Evolutionary conservation across 2,797 vertebrate species (phyloP).

Genomic region (Acestrorhynchus altus): DNA sequence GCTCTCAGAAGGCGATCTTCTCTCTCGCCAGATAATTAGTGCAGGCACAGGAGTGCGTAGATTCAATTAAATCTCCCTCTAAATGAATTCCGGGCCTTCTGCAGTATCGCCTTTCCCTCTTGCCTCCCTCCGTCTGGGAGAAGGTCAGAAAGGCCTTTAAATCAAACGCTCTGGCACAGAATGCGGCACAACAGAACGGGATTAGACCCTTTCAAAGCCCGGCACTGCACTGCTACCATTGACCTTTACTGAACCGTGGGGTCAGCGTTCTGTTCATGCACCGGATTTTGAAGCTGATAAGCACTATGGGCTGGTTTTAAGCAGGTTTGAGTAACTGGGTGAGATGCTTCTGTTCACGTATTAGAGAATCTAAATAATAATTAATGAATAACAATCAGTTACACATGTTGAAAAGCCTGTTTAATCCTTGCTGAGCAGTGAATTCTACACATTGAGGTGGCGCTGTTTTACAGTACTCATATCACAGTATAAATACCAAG

Average conservation of each 20-base stretch:
- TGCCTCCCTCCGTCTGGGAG: conserved; percentile 11
- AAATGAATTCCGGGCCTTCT: conserved; percentile 63
- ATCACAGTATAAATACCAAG: too few species aligned
- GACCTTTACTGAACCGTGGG: conserved; percentile 36
- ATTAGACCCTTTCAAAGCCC: conserved; percentile 46
- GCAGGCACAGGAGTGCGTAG: conserved; percentile 63
- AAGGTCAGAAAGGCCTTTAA: conserved; percentile 47
- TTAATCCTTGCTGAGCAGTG: too few species aligned
- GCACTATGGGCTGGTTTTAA: background rate
- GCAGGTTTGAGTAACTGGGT: background rate
- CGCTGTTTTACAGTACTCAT: too few species aligned
- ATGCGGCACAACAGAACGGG: conserved; percentile 36
- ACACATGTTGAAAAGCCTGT: too few species aligned
- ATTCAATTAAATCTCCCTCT: conserved; percentile 61
- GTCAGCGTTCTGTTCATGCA: conserved; percentile 25
- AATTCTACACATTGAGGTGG: too few species aligned
- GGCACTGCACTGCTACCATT: conserved; percentile 35
- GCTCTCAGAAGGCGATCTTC: conserved; percentile 62
- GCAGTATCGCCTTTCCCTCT: conserved; percentile 50
- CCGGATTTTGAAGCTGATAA: conserved; percentile 4
- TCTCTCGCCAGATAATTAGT: conserved; percentile 59
- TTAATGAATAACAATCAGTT: too few species aligned
- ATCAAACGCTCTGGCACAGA: conserved; percentile 41
- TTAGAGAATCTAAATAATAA: too few species aligned
- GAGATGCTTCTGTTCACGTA: background rate